A percentile compares a stretch with the other conserved stretches of the same genome.
Evolutionary conservation across 2,888 invertebrate genomes (phyloP).

Genomic region (Drosophila meridiana): DNA sequence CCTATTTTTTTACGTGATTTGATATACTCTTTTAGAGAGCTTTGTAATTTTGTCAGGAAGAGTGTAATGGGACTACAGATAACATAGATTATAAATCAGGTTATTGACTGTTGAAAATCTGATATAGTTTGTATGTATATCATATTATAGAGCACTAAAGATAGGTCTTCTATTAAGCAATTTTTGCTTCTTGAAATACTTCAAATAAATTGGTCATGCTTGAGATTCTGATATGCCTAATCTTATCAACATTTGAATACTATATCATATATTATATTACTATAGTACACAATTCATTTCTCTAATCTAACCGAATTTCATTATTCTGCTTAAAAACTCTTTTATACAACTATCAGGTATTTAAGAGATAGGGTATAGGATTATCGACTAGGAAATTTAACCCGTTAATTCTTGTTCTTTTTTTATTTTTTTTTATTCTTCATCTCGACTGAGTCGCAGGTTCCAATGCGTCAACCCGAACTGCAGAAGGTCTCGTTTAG

Average conservation of each 20-base stretch:
- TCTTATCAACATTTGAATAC: background rate
- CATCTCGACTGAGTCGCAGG: slow-evolving; percentile 31
- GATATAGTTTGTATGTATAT: background rate
- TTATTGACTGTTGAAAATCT: background rate
- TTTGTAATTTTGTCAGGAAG: background rate
- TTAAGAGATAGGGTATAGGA: background rate
- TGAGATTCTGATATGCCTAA: background rate
- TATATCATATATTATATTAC: background rate
- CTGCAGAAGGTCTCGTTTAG: slow-evolving; percentile 78
- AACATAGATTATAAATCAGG: background rate
- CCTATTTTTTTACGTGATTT: slow-evolving; percentile 11
- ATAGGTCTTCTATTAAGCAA: background rate
- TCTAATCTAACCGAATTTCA: background rate
- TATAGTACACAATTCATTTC: background rate
- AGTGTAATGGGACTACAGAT: background rate
- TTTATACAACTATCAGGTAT: background rate
- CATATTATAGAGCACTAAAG: background rate
- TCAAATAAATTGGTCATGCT: background rate
- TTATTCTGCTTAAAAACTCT: background rate
- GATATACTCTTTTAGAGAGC: background rate
- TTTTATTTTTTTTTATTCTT: background rate
- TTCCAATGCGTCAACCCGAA: slow-evolving; percentile 56
- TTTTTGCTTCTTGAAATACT: background rate
- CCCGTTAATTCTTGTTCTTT: background rate
- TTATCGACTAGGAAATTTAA: background rate